Conservation (phyloP, 2,797 vertebrate genomes). For the Sebastiscus tertius region DNA sequence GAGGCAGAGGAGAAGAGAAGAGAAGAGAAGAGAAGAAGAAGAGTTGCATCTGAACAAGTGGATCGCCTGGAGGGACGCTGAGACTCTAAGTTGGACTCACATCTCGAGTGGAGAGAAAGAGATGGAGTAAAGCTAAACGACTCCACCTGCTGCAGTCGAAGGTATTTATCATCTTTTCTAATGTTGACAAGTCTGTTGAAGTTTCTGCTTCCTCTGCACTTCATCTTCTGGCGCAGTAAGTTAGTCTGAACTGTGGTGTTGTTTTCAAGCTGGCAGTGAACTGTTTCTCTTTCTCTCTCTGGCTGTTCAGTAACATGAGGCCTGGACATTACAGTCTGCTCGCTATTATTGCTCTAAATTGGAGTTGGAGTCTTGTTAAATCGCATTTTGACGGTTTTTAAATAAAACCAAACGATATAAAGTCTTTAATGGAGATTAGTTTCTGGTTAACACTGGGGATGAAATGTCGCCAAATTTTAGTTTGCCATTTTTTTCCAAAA, state of each 20-base stretch:
- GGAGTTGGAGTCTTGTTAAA: not conserved
- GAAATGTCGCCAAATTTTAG: not conserved
- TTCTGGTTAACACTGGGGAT: rapidly evolving
- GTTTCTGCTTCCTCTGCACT: not conserved
- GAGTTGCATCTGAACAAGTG: slow-evolving; percentile 48
- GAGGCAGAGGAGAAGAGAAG: slow-evolving; percentile 21
- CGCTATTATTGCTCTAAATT: too few species aligned
- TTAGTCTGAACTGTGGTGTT: not conserved
- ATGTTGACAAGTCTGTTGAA: not conserved
- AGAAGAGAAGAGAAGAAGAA: not conserved
- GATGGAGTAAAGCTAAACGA: slow-evolving; percentile 57
- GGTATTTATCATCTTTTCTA: slow-evolving; percentile 55
- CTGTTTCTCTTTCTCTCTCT: not conserved
- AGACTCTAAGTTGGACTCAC: slow-evolving; percentile 26
- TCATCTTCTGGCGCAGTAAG: not conserved
- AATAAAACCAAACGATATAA: not conserved
- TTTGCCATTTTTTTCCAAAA: not conserved
- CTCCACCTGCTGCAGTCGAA: slow-evolving; percentile 21
- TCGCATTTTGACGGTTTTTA: not conserved
- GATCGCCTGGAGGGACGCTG: slow-evolving; percentile 36
- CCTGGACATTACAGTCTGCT: not conserved
- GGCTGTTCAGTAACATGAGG: not conserved
- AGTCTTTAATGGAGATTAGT: not conserved
- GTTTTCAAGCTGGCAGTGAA: not conserved
- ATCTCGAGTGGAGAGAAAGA: slow-evolving; percentile 36